These are phyloP conservation scores for Anoplolepis gracilipes DNA, from an alignment of 1,140 invertebrate species.

Conservation along the genomic window DNA sequence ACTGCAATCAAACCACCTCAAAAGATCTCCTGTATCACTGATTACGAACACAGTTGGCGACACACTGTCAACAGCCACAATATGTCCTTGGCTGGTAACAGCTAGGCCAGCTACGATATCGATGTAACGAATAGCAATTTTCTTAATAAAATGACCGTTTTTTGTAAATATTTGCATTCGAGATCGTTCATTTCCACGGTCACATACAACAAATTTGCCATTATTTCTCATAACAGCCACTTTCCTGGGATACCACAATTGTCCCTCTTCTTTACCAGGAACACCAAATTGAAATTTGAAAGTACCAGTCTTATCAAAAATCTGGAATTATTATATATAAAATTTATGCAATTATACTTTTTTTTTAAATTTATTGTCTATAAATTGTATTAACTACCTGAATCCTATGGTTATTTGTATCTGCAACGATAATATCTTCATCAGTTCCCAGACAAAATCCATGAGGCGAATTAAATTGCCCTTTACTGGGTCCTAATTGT, in stretches of 20 bases:
- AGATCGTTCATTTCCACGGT: constrained; percentile 97
- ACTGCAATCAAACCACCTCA: constrained; percentile 98
- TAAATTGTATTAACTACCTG: constrained; percentile 91
- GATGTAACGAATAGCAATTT: constrained; percentile 97
- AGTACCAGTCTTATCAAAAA: constrained; percentile 95
- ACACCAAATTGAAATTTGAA: constrained; percentile 96
- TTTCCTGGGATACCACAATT: constrained; percentile 98
- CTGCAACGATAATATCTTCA: constrained; percentile 97
- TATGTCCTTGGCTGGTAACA: constrained; percentile 95
- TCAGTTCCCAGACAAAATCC: constrained; percentile 97
- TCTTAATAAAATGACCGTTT: constrained; percentile 95
- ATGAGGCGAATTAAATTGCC: constrained; percentile 98
- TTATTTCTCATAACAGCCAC: constrained; percentile 95
- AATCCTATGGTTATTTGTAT: constrained; percentile 98
- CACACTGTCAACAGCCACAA: constrained; percentile 98
- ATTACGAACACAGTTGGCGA: constrained; percentile 98
- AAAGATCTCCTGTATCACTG: constrained; percentile 94
- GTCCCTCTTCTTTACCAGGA: constrained; percentile 97
- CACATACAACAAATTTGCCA: constrained; percentile 97
- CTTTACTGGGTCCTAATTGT: constrained; percentile 94
- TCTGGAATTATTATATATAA: constrained; percentile 84
- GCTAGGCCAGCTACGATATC: constrained; percentile 99
- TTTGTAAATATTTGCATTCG: constrained; percentile 98
- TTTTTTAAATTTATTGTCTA: background rate
- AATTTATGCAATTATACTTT: constrained; percentile 27